A percentile compares a stretch with the other conserved stretches of the same genome.
Evolutionary conservation across 2,113 vertebrate genomes (phyloP).

Genomic region (Phalacrocorax aristotelis): DNA sequence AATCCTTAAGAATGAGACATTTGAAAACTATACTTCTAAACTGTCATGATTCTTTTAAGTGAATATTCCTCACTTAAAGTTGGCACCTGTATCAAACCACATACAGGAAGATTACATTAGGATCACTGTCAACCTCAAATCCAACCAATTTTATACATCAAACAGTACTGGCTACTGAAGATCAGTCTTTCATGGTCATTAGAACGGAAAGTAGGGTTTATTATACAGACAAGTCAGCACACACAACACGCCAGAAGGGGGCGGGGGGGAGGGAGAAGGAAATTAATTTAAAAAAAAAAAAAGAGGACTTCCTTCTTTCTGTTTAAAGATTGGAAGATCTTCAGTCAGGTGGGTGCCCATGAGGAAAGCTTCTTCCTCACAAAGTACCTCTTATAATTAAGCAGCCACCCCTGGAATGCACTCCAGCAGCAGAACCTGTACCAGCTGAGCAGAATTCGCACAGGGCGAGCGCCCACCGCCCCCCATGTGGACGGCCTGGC

Average conservation of each 20-base stretch:
- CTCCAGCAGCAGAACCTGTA: neutral
- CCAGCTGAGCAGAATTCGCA: neutral
- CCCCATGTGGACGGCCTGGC: rapidly evolving
- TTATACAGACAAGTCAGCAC: neutral
- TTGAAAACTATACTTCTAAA: neutral
- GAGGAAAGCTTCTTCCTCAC: neutral
- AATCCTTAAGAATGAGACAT: neutral
- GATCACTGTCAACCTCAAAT: neutral
- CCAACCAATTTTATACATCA: neutral
- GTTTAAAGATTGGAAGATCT: neutral
- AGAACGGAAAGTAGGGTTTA: neutral
- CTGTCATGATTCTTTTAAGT: neutral
- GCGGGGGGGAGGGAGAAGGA: no score
- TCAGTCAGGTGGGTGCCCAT: neutral
- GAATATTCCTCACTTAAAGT: neutral
- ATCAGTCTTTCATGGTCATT: neutral
- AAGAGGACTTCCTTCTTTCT: neutral
- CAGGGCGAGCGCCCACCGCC: rapidly evolving
- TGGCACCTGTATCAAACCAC: neutral
- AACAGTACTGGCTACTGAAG: neutral
- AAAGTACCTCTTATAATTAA: neutral
- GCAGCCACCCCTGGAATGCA: neutral
- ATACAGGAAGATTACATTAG: neutral
- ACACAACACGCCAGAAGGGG: neutral
- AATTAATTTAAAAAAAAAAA: no score